Conservation (phyloP, 2,113 vertebrate species). For the Sisor rabdophorus region DNA sequence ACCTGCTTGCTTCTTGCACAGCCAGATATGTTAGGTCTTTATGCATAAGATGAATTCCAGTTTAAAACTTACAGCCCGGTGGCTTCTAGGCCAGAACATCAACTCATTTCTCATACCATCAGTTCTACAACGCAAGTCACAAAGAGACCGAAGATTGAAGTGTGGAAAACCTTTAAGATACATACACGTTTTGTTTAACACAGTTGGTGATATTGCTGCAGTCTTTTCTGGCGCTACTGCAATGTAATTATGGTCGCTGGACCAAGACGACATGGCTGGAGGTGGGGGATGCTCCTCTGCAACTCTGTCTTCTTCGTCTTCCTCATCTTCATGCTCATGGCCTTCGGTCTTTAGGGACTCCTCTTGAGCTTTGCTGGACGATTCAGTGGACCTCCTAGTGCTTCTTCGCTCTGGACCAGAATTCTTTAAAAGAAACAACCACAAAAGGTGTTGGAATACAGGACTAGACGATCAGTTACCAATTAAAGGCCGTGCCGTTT, state of each 20-base stretch:
- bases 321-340: slow-evolving; percentile 43
- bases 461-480: not conserved
- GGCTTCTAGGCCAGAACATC: slow-evolving; percentile 26
- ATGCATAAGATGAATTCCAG: slow-evolving; percentile 19
- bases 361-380: slow-evolving; percentile 63
- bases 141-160: slow-evolving; percentile 45
- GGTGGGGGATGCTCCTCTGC: slow-evolving; percentile 70
- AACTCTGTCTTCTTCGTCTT: slow-evolving; percentile 69
- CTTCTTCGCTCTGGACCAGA: slow-evolving; percentile 65
- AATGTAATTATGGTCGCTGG: slow-evolving; percentile 99
- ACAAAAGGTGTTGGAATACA: slow-evolving; percentile 27
- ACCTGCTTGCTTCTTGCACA: slow-evolving; percentile 13
- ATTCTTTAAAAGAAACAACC: slow-evolving; percentile 64
- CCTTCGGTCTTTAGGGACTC: slow-evolving; percentile 47
- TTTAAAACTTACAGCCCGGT: slow-evolving; percentile 16
- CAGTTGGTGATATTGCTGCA: slow-evolving; percentile 85
- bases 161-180: slow-evolving; percentile 83
- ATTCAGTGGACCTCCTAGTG: slow-evolving; percentile 59
- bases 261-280: slow-evolving; percentile 87
- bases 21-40: slow-evolving; percentile 6
- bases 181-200: slow-evolving; percentile 98
- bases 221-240: slow-evolving; percentile 97
- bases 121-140: slow-evolving; percentile 37
- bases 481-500: no score
- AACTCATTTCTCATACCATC: slow-evolving; percentile 10